Percentiles rank a stretch among this genome's conserved stretches.
Conservation (phyloP, 2,888 invertebrate species). For the Megamerina dolium region DNA sequence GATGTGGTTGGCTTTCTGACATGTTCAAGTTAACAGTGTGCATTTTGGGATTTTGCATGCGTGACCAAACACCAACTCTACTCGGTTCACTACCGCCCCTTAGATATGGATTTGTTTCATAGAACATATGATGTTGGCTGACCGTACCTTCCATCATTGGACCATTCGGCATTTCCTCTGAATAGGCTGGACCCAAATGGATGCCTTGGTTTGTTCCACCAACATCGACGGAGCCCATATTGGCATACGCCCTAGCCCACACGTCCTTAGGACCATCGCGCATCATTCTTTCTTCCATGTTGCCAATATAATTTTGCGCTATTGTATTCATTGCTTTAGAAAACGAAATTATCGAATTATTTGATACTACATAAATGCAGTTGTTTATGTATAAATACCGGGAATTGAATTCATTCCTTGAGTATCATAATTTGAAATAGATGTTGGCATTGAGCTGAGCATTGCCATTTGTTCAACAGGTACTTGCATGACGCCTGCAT, state of each 20-base stretch:
- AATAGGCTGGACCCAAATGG: constrained; percentile 40
- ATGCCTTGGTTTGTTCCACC: constrained; percentile 41
- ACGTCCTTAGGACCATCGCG: constrained; percentile 58
- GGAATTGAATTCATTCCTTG: constrained; percentile 67
- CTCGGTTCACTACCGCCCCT: constrained; percentile 38
- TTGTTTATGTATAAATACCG: constrained; percentile 47
- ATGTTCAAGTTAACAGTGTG: constrained; percentile 40
- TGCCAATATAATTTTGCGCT: constrained; percentile 54
- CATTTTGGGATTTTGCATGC: constrained; percentile 55
- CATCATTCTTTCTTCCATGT: constrained; percentile 69
- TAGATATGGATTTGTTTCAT: constrained; percentile 49
- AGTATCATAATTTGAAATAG: constrained; percentile 69
- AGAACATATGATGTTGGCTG: constrained; percentile 43
- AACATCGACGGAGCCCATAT: constrained; percentile 30
- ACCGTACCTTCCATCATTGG: constrained; percentile 58
- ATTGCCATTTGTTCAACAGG: constrained; percentile 61
- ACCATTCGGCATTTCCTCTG: constrained; percentile 71
- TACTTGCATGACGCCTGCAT: constrained; percentile 67
- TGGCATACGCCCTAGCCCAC: constrained; percentile 61
- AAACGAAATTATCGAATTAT: neutral
- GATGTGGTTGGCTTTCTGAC: constrained; percentile 22
- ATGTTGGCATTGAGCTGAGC: constrained; percentile 63
- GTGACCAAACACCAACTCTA: constrained; percentile 48
- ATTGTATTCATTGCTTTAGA: constrained; percentile 55
- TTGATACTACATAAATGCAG: neutral